phyloP scores from a whole-genome alignment of 2,113 vertebrate species.

The Cygnus atratus region DNA sequence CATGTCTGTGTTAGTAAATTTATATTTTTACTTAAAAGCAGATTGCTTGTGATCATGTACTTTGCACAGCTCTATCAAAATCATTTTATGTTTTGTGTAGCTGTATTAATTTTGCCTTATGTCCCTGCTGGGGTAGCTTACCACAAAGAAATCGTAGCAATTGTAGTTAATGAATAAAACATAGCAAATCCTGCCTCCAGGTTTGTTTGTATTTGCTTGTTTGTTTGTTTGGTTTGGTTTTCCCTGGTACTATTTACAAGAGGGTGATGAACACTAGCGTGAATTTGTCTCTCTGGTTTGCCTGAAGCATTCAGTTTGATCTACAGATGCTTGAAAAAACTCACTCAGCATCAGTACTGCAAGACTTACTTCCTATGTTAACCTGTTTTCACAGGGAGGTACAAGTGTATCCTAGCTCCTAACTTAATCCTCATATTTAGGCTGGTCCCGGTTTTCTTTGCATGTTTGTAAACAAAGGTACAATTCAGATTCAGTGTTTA shows the following conservation, averaged over 20 bases:
- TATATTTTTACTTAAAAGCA: neutral
- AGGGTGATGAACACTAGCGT: neutral
- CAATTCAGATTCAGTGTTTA: neutral
- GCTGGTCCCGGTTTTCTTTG: neutral
- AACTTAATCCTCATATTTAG: neutral
- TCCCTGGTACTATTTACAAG: neutral
- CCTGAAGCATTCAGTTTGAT: slow-evolving; percentile 34
- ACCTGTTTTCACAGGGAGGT: neutral
- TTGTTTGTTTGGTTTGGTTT: slow-evolving; percentile 15
- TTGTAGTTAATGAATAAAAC: neutral
- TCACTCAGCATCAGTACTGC: slow-evolving; percentile 10
- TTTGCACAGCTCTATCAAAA: neutral
- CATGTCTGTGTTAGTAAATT: neutral
- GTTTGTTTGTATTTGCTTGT: neutral
- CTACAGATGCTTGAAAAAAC: slow-evolving; percentile 16
- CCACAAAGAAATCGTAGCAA: neutral
- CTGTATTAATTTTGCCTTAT: neutral
- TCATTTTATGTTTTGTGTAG: neutral
- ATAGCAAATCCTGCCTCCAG: neutral
- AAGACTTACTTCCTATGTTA: neutral
- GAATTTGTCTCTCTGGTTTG: slow-evolving; percentile 13
- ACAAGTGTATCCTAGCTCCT: neutral
- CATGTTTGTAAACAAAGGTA: neutral
- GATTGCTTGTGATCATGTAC: neutral
- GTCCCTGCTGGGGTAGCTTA: neutral